Evolutionary conservation across 2,113 vertebrate genomes (phyloP).

Genomic region (Fukomys damarensis): DNA sequence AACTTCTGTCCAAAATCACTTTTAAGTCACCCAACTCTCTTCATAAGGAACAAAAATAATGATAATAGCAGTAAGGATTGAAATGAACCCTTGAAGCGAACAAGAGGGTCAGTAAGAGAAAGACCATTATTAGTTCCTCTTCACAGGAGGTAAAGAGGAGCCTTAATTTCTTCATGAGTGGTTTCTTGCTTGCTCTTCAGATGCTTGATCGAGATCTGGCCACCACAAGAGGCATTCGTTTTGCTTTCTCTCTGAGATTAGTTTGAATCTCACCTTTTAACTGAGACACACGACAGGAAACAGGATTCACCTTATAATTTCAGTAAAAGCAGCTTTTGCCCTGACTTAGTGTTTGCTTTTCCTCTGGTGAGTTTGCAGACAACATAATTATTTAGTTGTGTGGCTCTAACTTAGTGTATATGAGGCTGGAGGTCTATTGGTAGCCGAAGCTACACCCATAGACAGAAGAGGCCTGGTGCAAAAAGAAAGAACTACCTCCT

Average conservation of each 20-base stretch:
- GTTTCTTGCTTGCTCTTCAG: conserved; percentile 54
- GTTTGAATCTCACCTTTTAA: conserved; percentile 49
- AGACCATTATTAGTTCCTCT: conserved; percentile 47
- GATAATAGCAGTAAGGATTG: conserved; percentile 55
- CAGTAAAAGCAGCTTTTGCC: background rate
- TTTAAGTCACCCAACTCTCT: conserved; percentile 53
- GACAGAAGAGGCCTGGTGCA: background rate
- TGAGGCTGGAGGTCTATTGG: background rate
- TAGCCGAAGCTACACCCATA: background rate
- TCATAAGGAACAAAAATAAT: conserved; percentile 52
- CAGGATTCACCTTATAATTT: conserved; percentile 44
- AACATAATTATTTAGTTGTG: conserved; percentile 30
- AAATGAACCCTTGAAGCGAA: conserved; percentile 46
- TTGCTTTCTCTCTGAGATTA: conserved; percentile 69
- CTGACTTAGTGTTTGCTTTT: background rate
- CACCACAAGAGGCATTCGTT: conserved; percentile 6
- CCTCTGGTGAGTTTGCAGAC: background rate
- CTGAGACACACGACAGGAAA: conserved; percentile 43
- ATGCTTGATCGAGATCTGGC: conserved; percentile 34
- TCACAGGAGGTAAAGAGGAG: conserved; percentile 24
- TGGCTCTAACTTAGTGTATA: background rate
- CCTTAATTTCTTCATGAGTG: conserved; percentile 73
- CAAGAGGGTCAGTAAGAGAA: conserved; percentile 55
- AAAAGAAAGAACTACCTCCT: background rate
- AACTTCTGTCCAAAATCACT: conserved; percentile 1